Evolutionary conservation across 2,113 vertebrate genomes (phyloP).

Genomic region (Chascanopsetta lugubris): DNA sequence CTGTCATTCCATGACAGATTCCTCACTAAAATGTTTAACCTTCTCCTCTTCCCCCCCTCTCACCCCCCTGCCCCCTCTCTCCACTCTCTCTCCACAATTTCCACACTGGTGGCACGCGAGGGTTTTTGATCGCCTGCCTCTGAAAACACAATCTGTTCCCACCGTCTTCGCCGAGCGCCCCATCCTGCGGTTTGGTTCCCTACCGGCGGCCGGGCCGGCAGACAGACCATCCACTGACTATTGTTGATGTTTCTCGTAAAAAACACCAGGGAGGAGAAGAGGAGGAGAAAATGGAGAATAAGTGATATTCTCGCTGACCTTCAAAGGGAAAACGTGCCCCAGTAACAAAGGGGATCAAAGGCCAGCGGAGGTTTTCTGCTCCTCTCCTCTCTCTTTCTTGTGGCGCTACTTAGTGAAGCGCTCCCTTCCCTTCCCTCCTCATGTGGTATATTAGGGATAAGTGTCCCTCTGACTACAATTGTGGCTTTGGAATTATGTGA

Average conservation of each 20-base stretch:
- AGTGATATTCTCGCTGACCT: constrained; percentile 75
- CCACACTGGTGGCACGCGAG: constrained; percentile 80
- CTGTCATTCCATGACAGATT: constrained; percentile 82
- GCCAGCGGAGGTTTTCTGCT: constrained; percentile 58
- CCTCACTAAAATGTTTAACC: constrained; percentile 80
- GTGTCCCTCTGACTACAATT: constrained; percentile 60
- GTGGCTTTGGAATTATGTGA: constrained; percentile 48
- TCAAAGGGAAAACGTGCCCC: constrained; percentile 69
- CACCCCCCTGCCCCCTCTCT: constrained; percentile 55
- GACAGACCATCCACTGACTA: constrained; percentile 73
- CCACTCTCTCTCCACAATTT: constrained; percentile 73
- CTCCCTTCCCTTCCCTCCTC: constrained; percentile 40
- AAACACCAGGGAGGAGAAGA: constrained; percentile 54
- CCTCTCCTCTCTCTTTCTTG: constrained; percentile 62
- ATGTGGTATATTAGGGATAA: constrained; percentile 60
- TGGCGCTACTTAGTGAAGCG: constrained; percentile 62
- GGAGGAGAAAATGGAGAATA: constrained; percentile 45
- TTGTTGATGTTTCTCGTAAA: constrained; percentile 77
- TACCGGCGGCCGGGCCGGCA: constrained; percentile 60
- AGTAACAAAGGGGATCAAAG: constrained; percentile 73
- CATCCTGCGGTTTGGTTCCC: constrained; percentile 65
- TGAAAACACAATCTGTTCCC: constrained; percentile 79
- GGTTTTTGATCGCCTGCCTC: constrained; percentile 81
- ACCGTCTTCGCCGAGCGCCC: constrained; percentile 50
- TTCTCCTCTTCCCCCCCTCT: constrained; percentile 67